Conservation (phyloP, 2,113 vertebrate genomes). For the Paramormyrops kingsleyae region DNA sequence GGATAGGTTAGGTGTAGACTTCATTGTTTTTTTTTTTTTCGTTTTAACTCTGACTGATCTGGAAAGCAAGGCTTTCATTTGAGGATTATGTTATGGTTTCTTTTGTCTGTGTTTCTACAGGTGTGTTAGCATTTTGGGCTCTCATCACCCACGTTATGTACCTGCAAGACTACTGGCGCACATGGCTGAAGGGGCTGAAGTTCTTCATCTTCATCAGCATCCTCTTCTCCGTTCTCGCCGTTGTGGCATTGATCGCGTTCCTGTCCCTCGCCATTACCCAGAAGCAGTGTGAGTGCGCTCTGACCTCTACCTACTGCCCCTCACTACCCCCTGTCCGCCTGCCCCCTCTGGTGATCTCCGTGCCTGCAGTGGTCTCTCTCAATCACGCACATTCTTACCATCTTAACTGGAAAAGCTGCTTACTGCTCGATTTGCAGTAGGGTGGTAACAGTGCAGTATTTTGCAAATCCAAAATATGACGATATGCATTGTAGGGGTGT, state of each 20-base stretch:
- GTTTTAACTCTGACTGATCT: background rate
- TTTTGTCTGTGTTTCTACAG: constrained; percentile 48
- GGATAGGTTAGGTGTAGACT: background rate
- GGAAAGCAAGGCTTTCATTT: background rate
- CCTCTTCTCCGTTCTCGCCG: constrained; percentile 69
- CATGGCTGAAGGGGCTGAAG: constrained; percentile 87
- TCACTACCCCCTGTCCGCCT: background rate
- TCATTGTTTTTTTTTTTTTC: background rate
- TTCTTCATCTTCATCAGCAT: constrained; percentile 81
- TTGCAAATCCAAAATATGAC: background rate
- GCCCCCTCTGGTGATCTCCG: background rate
- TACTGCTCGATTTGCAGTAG: background rate
- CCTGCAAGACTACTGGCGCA: constrained; percentile 93
- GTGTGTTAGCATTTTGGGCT: constrained; percentile 85
- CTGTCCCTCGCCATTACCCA: constrained; percentile 73
- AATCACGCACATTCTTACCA: background rate
- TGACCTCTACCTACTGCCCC: background rate
- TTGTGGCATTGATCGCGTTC: constrained; percentile 74
- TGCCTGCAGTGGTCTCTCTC: background rate
- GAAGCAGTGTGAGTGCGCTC: constrained; percentile 72
- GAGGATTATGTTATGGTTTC: background rate
- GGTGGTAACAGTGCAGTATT: background rate
- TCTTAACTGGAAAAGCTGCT: background rate
- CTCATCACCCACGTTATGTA: constrained; percentile 94
- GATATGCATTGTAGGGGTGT: background rate